Evolutionary conservation across 2,888 invertebrate genomes (phyloP), one percentile per base, ranked within the genome.

Genomic region (Volucella bombylans): DNA sequence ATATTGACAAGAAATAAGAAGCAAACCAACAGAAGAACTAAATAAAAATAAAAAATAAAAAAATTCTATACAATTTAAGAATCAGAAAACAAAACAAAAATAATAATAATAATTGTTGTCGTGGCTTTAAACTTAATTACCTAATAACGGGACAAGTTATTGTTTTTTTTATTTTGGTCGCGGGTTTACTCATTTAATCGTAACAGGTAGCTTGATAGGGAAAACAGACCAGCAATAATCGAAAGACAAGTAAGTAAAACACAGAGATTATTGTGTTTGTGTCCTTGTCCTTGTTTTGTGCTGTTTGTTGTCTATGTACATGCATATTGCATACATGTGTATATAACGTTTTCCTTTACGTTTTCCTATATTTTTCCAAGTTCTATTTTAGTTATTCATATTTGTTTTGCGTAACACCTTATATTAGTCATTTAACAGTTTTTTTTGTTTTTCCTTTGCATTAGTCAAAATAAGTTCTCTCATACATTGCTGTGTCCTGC

Each of bases 261-360:
- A 57, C 78, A 80, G 69, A 81, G 31, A 78, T 73, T 65, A 74
- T 45, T 71, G 85, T 85, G 81, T 85, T 85, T 80, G 62, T 85
- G 81, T 85, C 81, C 74, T 77, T 77, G 85, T 85, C 85, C 85
- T 85, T 85, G 72, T 85, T 81, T 31, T 81, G 79, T 80, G 83
- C 74, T 83, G 79, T 74, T 67, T 57, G 38, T 67, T 52, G 43
- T 72, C 45, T 50, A 15, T 55, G 54, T 50, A n/a, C 14, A 6
- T 31, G 6, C 31, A 31, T 31, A 18, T 1, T 18, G 4, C 31
- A 1, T 31, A 6, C 14, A 39, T 59, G 54, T 15, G 67, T 47
- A 23, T 23, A 23, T 23, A 23, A 23, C 59, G 11, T 61, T 31
- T 38, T 14, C 8, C 52, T n/a, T 59, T 78, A 1, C 52, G 3